Percentiles rank a stretch among this genome's conserved stretches.
Conservation (phyloP, 2,888 invertebrate species). For the Dryobota labecula region DNA sequence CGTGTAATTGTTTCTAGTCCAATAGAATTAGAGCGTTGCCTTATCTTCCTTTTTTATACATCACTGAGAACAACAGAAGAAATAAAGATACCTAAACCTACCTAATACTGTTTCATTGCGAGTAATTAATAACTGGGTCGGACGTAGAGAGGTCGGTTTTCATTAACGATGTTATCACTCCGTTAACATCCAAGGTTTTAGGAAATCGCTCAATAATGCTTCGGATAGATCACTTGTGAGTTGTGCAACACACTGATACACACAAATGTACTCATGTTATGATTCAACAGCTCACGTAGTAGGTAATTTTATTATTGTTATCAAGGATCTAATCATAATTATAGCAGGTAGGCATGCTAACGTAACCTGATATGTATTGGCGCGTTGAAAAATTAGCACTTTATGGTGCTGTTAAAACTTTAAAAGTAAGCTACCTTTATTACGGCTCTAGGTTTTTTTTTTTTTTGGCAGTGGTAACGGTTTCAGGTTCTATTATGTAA, state of each 20-base stretch:
- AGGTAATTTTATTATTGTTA: constrained; percentile 66
- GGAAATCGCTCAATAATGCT: constrained; percentile 70
- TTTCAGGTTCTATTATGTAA: constrained; percentile 26
- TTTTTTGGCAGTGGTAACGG: constrained; percentile 20
- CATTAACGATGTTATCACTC: constrained; percentile 84
- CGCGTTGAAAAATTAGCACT: constrained; percentile 62
- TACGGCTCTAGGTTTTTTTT: constrained; percentile 30
- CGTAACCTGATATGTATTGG: constrained; percentile 63
- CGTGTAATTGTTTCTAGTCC: too few species aligned
- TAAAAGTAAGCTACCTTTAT: constrained; percentile 24
- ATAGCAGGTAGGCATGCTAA: constrained; percentile 62
- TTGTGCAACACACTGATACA: constrained; percentile 59
- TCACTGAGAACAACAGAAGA: constrained; percentile 24
- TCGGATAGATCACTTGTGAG: constrained; percentile 64
- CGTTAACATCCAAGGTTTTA: constrained; percentile 82
- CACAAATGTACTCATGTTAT: constrained; percentile 34
- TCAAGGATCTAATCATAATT: constrained; percentile 69
- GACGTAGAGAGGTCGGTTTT: constrained; percentile 86
- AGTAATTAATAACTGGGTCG: constrained; percentile 82
- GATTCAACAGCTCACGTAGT: constrained; percentile 58
- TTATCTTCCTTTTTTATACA: too few species aligned
- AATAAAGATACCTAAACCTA: constrained; percentile 36
- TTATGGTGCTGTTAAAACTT: constrained; percentile 29
- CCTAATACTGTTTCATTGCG: constrained; percentile 53
- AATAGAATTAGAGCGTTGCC: too few species aligned